Evolutionary conservation across 1,140 invertebrate species (phyloP).

Genomic region (Diachasmimorpha longicaudata): DNA sequence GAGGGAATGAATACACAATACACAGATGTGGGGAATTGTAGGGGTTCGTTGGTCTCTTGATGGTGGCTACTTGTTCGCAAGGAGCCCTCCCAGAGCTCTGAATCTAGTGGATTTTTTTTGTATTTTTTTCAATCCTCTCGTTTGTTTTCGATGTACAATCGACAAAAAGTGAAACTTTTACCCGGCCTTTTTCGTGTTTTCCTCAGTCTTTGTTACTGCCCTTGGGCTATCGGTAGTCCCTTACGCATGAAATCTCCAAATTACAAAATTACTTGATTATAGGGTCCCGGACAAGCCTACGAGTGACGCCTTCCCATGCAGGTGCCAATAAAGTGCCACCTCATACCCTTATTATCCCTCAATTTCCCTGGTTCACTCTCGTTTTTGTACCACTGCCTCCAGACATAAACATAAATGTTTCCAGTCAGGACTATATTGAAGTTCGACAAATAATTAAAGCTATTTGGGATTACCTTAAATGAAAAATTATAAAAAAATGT

Average conservation of each 20-base stretch:
- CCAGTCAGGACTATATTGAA: background rate
- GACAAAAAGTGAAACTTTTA: background rate
- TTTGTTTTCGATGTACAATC: background rate
- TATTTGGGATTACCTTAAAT: background rate
- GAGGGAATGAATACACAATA: background rate
- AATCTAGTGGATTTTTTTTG: background rate
- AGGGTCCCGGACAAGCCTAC: constrained; percentile 33
- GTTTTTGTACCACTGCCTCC: background rate
- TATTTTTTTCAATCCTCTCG: constrained; percentile 16
- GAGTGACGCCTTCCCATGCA: constrained; percentile 37
- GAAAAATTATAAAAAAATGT: no score
- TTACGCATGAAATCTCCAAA: constrained; percentile 41
- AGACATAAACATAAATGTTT: background rate
- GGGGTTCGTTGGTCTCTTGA: constrained; percentile 1
- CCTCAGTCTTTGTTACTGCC: background rate
- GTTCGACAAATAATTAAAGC: no score
- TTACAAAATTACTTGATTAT: constrained; percentile 53
- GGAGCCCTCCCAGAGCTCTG: background rate
- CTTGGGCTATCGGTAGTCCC: constrained; percentile 6
- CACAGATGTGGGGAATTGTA: background rate
- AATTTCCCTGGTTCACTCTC: background rate
- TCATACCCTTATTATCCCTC: constrained; percentile 34
- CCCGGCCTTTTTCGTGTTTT: background rate
- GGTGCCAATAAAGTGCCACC: constrained; percentile 38
- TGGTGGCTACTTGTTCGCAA: background rate